Base-by-base conservation (phyloP, 2,888 invertebrate species). In the Gryllus longicercus region DNA sequence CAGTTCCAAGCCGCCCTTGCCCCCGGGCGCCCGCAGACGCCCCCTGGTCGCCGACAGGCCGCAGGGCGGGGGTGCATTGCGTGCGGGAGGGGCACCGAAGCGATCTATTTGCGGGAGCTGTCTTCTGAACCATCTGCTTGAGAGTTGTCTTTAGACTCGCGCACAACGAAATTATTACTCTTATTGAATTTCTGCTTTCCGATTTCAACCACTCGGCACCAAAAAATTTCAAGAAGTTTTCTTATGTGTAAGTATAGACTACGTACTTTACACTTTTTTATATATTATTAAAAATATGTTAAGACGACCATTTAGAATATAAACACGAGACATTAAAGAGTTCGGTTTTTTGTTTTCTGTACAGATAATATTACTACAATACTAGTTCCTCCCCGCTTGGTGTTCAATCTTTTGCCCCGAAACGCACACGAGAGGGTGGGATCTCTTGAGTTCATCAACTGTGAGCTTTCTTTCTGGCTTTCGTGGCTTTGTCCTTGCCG, bases 401-500 rank as follows among this genome's bases (percentile, higher is more conserved):
- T 38, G 38, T 38, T 38, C 38, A 38, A 38, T 38, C 38, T 38
- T 38, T 38, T 38, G 38, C 38, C 38, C 5, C 38, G 38, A 38
- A 38, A 38, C 38, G 38, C 38, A 38, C 38, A 38, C 38, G 38
- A 38, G 38, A 38, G 38, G 38, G 38, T 38, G 38, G 38, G 8
- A 8, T 38, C 38, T 38, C 38, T 38, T n/a, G n/a, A 76, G 76
- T 76, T 76, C 76, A 76, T 80, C 80, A 80, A 51, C 80, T 78
- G 76, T 49, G 50, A 50, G 18, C 16, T n/a, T 75, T 25, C 74
- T 74, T 79, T 76, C 75, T 79, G 51, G 63, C 76, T 75, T 78
- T 76, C 12, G 51, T 79, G 74, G 80, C 74, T 76, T 75, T 80
- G 75, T 76, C 78, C 51, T 49, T 80, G 74, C 77, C 77, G 77